A percentile compares a stretch with the other conserved stretches of the same genome.
These are phyloP conservation scores for Spodoptera exigua DNA, from an alignment of 2,888 invertebrate species.

Conservation along the genomic window DNA sequence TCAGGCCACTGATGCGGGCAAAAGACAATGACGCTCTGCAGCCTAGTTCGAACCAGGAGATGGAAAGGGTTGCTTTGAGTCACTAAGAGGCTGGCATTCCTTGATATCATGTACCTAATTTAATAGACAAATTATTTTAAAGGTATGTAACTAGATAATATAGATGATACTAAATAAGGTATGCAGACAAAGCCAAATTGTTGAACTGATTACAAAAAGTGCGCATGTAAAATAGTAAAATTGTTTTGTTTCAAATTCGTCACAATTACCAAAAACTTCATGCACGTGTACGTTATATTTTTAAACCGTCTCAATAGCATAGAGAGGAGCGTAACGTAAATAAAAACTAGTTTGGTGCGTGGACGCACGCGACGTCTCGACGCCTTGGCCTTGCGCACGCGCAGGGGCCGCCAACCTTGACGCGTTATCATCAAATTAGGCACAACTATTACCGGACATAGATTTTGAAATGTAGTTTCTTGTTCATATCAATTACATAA, in stretches of 20 bases:
- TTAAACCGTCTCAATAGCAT: slow-evolving; percentile 23
- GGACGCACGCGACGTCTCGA: slow-evolving; percentile 22
- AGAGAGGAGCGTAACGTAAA: slow-evolving; percentile 18
- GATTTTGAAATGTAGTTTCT: slow-evolving; percentile 11
- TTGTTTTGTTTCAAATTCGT: slow-evolving; percentile 17
- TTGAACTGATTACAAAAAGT: too few species aligned
- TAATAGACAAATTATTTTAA: too few species aligned
- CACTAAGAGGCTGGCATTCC: too few species aligned
- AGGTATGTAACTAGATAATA: too few species aligned
- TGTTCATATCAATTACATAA: slow-evolving; percentile 12
- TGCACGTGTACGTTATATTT: slow-evolving; percentile 27
- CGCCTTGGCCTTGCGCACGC: slow-evolving; percentile 57
- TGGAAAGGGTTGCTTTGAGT: too few species aligned
- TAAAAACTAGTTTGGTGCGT: slow-evolving; percentile 29
- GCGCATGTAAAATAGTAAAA: too few species aligned
- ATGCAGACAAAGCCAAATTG: too few species aligned
- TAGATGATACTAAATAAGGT: too few species aligned
- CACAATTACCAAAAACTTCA: slow-evolving; percentile 19
- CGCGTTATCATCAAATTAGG: slow-evolving; percentile 36
- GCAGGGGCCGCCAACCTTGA: slow-evolving; percentile 57
- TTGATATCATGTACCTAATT: too few species aligned
- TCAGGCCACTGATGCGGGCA: too few species aligned
- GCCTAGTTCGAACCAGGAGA: too few species aligned
- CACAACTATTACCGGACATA: slow-evolving; percentile 27
- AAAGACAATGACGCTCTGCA: too few species aligned